Evolutionary conservation across 2,797 vertebrate genomes (phyloP).

Genomic region (Carapus acus): DNA sequence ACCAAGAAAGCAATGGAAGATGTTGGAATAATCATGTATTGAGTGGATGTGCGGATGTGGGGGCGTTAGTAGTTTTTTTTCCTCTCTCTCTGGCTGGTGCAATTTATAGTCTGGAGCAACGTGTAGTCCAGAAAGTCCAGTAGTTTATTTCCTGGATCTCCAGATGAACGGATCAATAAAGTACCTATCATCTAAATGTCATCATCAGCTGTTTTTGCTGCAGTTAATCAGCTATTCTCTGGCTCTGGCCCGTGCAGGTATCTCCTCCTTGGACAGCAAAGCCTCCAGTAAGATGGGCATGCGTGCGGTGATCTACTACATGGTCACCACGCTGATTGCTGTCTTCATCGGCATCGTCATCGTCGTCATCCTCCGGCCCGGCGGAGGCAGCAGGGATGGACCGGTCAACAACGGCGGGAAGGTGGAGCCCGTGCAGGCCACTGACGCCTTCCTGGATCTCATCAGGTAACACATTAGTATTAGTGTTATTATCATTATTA

Average conservation of each 20-base stretch:
- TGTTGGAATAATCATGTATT: no score
- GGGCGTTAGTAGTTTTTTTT: no score
- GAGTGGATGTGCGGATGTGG: no score
- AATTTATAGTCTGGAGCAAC: no score
- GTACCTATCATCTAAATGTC: no score
- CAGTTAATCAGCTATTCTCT: neutral
- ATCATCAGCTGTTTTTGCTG: no score
- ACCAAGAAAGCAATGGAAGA: no score
- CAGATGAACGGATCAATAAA: no score
- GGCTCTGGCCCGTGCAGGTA: conserved; percentile 67
- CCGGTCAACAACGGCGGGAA: conserved; percentile 71
- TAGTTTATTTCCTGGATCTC: no score
- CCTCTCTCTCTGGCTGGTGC: no score
- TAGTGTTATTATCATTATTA: no score
- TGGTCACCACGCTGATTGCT: conserved; percentile 89
- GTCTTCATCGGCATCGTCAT: conserved; percentile 93
- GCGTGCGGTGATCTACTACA: conserved; percentile 88
- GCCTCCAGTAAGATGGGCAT: conserved; percentile 91
- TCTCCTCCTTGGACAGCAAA: conserved; percentile 91
- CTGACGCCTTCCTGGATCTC: conserved; percentile 93
- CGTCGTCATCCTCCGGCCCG: conserved; percentile 88
- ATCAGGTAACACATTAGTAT: conserved; percentile 66
- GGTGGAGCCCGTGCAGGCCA: conserved; percentile 84
- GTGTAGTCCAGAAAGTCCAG: no score
- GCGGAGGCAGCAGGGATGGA: conserved; percentile 85